These are phyloP conservation scores for Halcyon smyrnensis DNA, from an alignment of 2,797 vertebrate species.

Conservation along the genomic window DNA sequence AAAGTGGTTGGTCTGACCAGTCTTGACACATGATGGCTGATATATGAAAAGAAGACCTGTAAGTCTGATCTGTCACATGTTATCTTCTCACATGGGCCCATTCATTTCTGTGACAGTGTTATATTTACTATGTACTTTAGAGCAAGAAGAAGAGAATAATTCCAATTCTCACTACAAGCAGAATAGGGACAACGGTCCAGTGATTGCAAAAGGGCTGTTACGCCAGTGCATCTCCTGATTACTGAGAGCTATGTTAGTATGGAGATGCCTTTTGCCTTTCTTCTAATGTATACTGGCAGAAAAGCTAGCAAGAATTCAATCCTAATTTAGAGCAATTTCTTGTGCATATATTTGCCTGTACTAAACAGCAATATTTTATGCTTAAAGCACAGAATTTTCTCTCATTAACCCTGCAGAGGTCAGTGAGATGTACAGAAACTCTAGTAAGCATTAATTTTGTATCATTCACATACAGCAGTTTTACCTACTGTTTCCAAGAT, in stretches of 20 bases:
- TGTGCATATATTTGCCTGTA: slow-evolving; percentile 10
- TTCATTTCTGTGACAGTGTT: background rate
- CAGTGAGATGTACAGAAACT: slow-evolving; percentile 6
- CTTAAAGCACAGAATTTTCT: slow-evolving; percentile 6
- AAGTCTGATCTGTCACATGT: background rate
- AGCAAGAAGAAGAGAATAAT: background rate
- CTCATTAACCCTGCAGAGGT: slow-evolving; percentile 9
- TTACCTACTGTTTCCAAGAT: background rate
- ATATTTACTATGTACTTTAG: background rate
- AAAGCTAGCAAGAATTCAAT: background rate
- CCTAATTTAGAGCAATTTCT: slow-evolving; percentile 1
- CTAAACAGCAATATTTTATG: slow-evolving; percentile 13
- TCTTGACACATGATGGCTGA: background rate
- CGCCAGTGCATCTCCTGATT: background rate
- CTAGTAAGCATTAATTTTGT: background rate
- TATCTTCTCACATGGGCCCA: background rate
- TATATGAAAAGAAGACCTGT: background rate
- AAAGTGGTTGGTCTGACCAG: background rate
- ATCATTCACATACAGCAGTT: background rate
- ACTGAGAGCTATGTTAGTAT: background rate
- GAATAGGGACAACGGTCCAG: accelerated
- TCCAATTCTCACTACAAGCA: background rate
- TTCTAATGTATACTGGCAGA: background rate
- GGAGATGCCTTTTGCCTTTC: background rate
- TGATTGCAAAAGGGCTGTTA: background rate